Evolutionary conservation across 2,113 vertebrate genomes (phyloP).

Genomic region (Sialia sialis): DNA sequence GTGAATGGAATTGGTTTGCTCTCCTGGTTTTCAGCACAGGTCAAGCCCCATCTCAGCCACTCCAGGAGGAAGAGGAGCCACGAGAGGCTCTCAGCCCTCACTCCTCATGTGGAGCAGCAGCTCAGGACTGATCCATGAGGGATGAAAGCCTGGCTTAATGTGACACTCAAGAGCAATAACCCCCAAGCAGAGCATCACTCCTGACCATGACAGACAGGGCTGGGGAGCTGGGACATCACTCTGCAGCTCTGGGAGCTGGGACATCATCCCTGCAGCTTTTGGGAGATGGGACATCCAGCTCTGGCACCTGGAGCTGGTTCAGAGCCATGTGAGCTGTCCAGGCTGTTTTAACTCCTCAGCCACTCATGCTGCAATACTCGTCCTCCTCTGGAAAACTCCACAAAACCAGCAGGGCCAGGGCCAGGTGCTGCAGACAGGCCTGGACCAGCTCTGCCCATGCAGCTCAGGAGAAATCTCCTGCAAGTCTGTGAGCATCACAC

Average conservation of each 20-base stretch:
- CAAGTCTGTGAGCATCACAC: rapidly evolving
- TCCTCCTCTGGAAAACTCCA: not conserved
- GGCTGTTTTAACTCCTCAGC: not conserved
- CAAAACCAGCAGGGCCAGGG: not conserved
- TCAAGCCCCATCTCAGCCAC: not conserved
- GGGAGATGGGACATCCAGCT: not conserved
- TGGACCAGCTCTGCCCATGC: not conserved
- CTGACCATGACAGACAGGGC: not conserved
- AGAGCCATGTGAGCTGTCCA: rapidly evolving
- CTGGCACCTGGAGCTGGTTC: not conserved
- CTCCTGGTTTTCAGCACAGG: not conserved
- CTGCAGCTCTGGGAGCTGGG: too few species aligned
- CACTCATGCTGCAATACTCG: rapidly evolving
- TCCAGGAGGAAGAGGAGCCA: not conserved
- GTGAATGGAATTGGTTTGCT: not conserved
- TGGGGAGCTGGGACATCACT: not conserved
- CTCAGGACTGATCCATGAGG: not conserved
- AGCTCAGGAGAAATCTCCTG: not conserved
- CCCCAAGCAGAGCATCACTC: not conserved
- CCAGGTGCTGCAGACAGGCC: not conserved
- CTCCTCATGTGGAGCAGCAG: not conserved
- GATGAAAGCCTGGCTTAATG: not conserved
- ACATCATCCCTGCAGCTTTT: not conserved
- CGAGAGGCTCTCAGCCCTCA: not conserved
- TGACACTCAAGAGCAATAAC: not conserved